These are phyloP conservation scores for Oreortyx pictus DNA, from an alignment of 2,797 vertebrate genomes.

Conservation along the genomic window DNA sequence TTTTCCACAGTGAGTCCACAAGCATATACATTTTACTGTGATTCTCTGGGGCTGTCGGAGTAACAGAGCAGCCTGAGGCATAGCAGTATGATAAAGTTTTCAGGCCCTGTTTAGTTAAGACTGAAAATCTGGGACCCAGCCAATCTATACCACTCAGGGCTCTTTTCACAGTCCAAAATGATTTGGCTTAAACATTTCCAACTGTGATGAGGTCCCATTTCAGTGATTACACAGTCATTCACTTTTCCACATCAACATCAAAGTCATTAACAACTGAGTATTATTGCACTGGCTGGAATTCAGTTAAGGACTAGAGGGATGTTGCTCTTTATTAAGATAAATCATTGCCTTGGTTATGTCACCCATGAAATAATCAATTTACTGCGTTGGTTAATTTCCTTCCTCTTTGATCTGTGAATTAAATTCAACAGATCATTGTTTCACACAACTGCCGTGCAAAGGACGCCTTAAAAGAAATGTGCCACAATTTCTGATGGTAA, in stretches of 20 bases:
- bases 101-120: conserved; percentile 83
- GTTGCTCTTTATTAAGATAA: conserved; percentile 88
- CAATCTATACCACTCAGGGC: conserved; percentile 84
- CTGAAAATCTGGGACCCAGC: conserved; percentile 82
- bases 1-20: conserved; percentile 63
- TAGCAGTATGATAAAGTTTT: conserved; percentile 83
- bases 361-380: conserved; percentile 94
- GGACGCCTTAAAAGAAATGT: conserved; percentile 73
- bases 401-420: conserved; percentile 87
- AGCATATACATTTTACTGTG: conserved; percentile 76
- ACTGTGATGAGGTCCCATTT: conserved; percentile 86
- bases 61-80: conserved; percentile 83
- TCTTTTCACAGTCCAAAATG: conserved; percentile 86
- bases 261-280: conserved; percentile 86
- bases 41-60: conserved; percentile 82
- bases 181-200: conserved; percentile 88
- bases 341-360: conserved; percentile 87
- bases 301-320: conserved; percentile 83
- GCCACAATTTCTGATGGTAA: conserved; percentile 65
- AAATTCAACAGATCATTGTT: conserved; percentile 85
- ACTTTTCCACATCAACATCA: conserved; percentile 87
- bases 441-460: conserved; percentile 76
- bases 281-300: conserved; percentile 84
- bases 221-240: conserved; percentile 86
- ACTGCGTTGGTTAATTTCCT: conserved; percentile 86